Base-by-base conservation (phyloP, 1,140 invertebrate species). In the Meloidogyne exigua region DNA sequence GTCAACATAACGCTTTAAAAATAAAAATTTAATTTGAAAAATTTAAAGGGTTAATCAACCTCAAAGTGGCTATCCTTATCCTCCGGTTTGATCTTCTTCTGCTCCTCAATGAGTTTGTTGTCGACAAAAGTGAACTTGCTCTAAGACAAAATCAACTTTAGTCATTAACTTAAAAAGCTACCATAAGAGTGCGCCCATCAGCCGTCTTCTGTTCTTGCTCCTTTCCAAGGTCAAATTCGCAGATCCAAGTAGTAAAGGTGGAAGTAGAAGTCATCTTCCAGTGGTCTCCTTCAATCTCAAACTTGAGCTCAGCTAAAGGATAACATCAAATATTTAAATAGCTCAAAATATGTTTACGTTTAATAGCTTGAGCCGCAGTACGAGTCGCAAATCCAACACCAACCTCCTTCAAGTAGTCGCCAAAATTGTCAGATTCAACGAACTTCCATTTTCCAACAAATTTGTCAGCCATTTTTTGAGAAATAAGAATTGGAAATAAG, bases 21-120 rank as follows among this genome's bases (percentile, higher is more conserved):
- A 68, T 1, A 68, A 25, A 32, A 42, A 15, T 66, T 66, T 25
- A 9, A 25, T 68, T 68, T 68, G 15, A 25, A 57, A 57, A 57
- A n/a, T 57, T 7, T 18, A n/a, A n/a, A n/a, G 18, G 18, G 28
- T 65, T 10, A 9, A 0, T 25, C 10, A 7, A 68, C 66, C 66
- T 71, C 79, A 39, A 81, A 73, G 25, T 23, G n/a, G 39, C 23
- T 28, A 26, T 83, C 81, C 79, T 81, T 81, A 75, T 81, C 80
- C 5, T 63, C 44, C 25, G 39, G 21, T 11, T 83, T 81, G 73
- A 81, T 81, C 65, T 76, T 77, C 28, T 49, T 80, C 44, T 81
- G 80, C 23, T 26, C 57, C 36, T 81, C 80, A 15, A 81, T 64
- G 10, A 81, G 79, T 36, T 81, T 81, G 0, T 36, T 75, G 25